These are phyloP conservation scores for Onychomys torridus DNA, from an alignment of 2,797 vertebrate genomes.

Conservation along the genomic window DNA sequence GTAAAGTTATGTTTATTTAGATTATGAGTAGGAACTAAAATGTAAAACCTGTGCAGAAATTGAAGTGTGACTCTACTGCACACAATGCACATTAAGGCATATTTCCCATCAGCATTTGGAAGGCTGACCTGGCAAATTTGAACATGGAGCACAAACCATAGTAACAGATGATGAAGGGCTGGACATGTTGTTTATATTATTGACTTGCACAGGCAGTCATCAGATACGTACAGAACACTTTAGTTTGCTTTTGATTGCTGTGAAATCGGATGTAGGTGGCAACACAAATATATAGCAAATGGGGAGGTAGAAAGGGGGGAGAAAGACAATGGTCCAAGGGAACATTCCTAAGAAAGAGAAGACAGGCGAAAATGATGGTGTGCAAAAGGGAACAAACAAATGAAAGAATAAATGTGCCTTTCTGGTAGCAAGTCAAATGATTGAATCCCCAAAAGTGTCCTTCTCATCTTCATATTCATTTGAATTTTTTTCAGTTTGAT, in stretches of 20 bases:
- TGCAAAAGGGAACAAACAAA: not conserved
- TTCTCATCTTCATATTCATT: not conserved
- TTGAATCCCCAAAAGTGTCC: not conserved
- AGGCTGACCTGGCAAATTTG: constrained; percentile 77
- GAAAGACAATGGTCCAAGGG: not conserved
- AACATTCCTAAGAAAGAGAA: not conserved
- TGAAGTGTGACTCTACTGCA: constrained; percentile 72
- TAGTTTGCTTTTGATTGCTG: constrained; percentile 6
- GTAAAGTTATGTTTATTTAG: constrained; percentile 83
- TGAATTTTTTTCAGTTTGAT: not conserved
- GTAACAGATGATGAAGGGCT: constrained; percentile 38
- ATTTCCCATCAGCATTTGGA: constrained; percentile 74
- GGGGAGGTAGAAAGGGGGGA: not conserved
- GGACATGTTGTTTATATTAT: constrained; percentile 68
- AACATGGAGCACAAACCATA: constrained; percentile 66
- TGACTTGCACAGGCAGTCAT: constrained; percentile 29
- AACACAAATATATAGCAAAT: not conserved
- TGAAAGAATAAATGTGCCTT: constrained; percentile 13
- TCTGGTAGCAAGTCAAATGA: not conserved
- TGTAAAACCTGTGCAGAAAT: constrained; percentile 75
- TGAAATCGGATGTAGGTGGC: not conserved
- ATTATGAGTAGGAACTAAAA: constrained; percentile 80
- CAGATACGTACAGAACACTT: constrained; percentile 39
- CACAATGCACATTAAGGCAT: constrained; percentile 79
- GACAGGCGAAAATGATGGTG: not conserved